A percentile compares a stretch with the other conserved stretches of the same genome.
Evolutionary conservation across 2,797 vertebrate species (phyloP).

Genomic region (Australoheros facetus): DNA sequence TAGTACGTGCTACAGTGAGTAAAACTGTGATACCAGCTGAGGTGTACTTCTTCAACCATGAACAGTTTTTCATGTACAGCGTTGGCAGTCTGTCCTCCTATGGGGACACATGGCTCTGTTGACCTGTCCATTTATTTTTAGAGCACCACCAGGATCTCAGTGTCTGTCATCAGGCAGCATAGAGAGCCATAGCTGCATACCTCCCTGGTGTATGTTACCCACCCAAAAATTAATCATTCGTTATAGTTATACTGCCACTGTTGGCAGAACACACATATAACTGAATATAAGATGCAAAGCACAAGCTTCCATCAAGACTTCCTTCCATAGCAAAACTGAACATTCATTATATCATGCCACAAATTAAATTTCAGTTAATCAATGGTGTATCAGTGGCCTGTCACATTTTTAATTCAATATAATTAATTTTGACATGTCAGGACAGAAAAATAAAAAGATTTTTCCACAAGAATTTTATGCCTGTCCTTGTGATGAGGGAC

Average conservation of each 20-base stretch:
- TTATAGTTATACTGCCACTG: background rate
- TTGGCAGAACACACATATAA: background rate
- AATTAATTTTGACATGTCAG: background rate
- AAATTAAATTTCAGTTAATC: background rate
- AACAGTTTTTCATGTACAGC: background rate
- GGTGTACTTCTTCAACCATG: background rate
- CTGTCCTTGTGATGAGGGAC: background rate
- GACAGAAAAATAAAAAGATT: background rate
- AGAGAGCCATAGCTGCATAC: constrained; percentile 34
- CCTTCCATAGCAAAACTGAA: background rate
- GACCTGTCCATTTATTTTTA: constrained; percentile 73
- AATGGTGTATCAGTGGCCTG: background rate
- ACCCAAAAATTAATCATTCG: constrained; percentile 51
- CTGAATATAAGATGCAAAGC: too few relatives aligned
- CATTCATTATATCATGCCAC: background rate
- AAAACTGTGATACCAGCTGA: background rate
- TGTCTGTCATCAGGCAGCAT: constrained; percentile 36
- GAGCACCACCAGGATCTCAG: constrained; percentile 46
- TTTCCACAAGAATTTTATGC: background rate
- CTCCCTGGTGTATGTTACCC: constrained; percentile 51
- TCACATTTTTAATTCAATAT: background rate
- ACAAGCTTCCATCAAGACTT: too few relatives aligned
- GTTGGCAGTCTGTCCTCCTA: constrained; percentile 25
- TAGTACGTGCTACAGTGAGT: background rate
- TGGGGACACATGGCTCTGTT: constrained; percentile 48